Evolutionary conservation across 1,140 invertebrate species (phyloP).

Genomic region (Propsilocerus akamusi): DNA sequence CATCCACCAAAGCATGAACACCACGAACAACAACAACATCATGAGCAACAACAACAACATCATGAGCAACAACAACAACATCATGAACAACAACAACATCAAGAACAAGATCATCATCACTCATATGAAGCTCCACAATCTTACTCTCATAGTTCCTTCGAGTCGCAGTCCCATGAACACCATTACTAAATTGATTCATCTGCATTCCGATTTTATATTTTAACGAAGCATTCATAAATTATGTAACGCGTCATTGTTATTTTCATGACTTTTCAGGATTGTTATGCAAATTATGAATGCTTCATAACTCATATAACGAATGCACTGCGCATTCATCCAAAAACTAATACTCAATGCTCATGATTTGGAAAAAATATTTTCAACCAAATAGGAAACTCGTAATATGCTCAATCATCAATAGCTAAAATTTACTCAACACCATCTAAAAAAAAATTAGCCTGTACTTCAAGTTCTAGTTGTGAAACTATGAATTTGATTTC

Average conservation of each 20-base stretch:
- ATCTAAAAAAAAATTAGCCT: background rate
- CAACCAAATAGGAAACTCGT: background rate
- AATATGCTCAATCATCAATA: background rate
- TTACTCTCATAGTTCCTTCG: background rate
- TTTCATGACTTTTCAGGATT: no score
- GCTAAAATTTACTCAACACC: background rate
- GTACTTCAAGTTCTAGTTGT: background rate
- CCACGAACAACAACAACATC: slow-evolving; percentile 23
- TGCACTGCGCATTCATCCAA: background rate
- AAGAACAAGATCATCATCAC: background rate
- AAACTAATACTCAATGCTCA: background rate
- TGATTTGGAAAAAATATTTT: background rate
- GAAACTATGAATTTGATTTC: no score
- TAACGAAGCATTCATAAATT: no score
- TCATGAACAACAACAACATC: no score
- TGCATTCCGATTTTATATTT: no score
- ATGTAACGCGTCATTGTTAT: no score
- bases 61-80: no score
- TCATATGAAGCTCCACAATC: background rate
- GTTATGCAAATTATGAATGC: background rate
- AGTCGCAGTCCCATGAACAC: background rate
- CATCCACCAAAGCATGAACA: slow-evolving; percentile 33
- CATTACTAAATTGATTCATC: no score
- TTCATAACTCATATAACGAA: background rate
- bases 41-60: no score